Base-by-base conservation (phyloP, 1,140 invertebrate species). In the Papilio dardanus region DNA sequence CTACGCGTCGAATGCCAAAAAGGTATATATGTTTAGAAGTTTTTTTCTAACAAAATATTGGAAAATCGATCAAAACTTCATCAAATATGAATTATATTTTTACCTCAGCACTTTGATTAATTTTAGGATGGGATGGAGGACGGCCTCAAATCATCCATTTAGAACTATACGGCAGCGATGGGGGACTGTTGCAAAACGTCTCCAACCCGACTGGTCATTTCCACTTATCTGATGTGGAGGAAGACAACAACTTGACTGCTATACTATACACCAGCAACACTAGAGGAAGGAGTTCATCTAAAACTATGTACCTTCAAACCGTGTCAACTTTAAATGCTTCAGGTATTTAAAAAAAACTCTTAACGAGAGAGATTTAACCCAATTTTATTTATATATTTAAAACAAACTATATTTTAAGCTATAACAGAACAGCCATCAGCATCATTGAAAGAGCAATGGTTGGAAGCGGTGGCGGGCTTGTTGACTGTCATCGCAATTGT, bases 111-210 rank as follows among this genome's bases (percentile, higher is more conserved):
- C 42, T 66, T 37, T 2, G 6, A 42, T 14, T 30, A 14, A 30
- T 50, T 75, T 67, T 67, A 92, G 90, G 85, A 10, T 92, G 90
- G 90, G 85, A 91, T 71, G 90, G 90, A 2, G 90, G 90, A 0
- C 81, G 90, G 4, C 77, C 83, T 0, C 89, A 90, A 65, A 82
- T 69, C 0, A 73, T 92, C 0, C 86, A 88, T 71, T 69, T 92
- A 5, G 83, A 88, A 62, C 74, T 92, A 0, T 30, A 85, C 8
- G 83, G 85, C 30, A 71, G 78, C 0, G 76, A 81, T 12, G 89
- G 88, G 21, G 77, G 77, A 33, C 54, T 86, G 0, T 14, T 88
- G 0, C 81, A 84, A 71, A 92, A 92, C 74, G 77, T 85, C n/a
- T 85, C 87, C 2, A 88, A 89, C 65, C 30, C 77, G 2, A 82